A percentile compares a stretch with the other conserved stretches of the same genome.
Evolutionary conservation across 2,888 invertebrate genomes (phyloP).

Genomic region (Andrena haemorrhoa): DNA sequence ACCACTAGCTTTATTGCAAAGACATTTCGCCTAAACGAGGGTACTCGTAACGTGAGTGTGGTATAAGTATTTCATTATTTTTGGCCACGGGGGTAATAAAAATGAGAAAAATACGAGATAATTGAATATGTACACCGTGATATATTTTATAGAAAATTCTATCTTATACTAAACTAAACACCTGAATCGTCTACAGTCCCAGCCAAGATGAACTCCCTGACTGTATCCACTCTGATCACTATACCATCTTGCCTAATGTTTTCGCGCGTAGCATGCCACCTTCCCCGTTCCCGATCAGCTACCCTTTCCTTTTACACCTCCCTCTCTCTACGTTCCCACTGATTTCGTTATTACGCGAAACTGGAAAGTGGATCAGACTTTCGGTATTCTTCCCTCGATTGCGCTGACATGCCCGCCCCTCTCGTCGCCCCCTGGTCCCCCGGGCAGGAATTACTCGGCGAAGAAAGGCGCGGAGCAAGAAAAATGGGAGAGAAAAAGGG

Average conservation of each 20-base stretch:
- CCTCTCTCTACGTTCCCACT: not conserved
- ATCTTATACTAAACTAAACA: no score
- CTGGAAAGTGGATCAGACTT: not conserved
- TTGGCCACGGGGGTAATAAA: not conserved
- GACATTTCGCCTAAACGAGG: not conserved
- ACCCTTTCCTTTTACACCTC: not conserved
- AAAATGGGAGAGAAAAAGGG: not conserved
- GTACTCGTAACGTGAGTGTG: not conserved
- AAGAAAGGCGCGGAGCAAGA: constrained; percentile 21
- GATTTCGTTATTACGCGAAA: constrained; percentile 3
- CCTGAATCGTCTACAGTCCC: no score
- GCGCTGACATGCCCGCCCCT: not conserved
- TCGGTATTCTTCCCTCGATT: not conserved
- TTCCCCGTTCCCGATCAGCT: not conserved
- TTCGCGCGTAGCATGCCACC: no score
- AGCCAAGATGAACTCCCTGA: no score
- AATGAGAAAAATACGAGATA: not conserved
- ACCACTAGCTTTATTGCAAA: not conserved
- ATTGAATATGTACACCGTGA: no score
- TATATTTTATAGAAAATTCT: no score
- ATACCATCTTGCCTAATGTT: no score
- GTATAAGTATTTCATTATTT: not conserved
- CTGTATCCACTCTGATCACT: no score
- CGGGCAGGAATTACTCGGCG: constrained; percentile 42
- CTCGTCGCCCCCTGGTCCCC: not conserved